phyloP scores from a whole-genome alignment of 2,797 vertebrate species.

The Linurgus olivaceus region DNA sequence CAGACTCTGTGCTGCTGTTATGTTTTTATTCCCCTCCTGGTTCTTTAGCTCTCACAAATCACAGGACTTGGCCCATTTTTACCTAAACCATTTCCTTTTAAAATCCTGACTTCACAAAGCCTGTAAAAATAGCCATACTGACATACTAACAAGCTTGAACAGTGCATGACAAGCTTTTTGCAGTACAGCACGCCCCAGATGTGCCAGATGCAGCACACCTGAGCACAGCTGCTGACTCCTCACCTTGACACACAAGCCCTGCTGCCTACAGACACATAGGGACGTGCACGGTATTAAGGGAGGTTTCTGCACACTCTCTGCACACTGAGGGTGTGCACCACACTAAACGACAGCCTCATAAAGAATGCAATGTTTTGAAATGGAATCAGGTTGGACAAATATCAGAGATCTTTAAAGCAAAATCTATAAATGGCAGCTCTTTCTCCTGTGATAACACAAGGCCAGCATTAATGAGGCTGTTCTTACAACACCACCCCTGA shows the following conservation, averaged over 20 bases:
- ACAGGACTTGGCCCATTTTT: not conserved
- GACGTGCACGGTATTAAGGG: fast-evolving
- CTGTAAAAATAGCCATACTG: not conserved
- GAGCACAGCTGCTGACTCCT: not conserved
- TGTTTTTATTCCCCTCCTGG: not conserved
- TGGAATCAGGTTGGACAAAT: not conserved
- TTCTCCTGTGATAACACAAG: not conserved
- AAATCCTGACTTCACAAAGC: not conserved
- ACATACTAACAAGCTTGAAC: not conserved
- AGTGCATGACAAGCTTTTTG: not conserved
- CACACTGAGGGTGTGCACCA: not conserved
- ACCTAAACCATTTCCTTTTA: not conserved
- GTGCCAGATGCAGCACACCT: not conserved
- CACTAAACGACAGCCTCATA: not conserved
- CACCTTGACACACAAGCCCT: not conserved
- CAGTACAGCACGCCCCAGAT: not conserved
- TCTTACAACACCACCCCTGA: not conserved
- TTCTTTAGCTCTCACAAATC: not conserved
- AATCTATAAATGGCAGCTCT: not conserved
- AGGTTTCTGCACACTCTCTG: not conserved
- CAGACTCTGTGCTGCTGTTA: not conserved
- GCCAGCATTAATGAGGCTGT: not conserved
- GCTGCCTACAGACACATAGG: not conserved
- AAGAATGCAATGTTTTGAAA: not conserved
- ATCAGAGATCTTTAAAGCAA: not conserved